Conservation (phyloP, 2,888 invertebrate species). For the Scrobipalpa costella region DNA sequence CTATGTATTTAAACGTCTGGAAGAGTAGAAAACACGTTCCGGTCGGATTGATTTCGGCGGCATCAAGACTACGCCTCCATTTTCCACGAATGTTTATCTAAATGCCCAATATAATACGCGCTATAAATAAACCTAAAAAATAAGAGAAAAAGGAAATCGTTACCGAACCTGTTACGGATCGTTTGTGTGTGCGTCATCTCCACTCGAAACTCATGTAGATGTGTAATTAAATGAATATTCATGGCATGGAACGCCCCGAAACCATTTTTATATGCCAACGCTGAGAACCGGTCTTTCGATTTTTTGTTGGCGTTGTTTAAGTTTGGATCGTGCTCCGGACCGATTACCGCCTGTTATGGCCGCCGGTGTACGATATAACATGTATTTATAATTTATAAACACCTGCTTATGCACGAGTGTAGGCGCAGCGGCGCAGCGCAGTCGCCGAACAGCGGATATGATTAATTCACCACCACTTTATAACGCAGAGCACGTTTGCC, state of each 20-base stretch:
- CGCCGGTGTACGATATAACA: conserved; percentile 57
- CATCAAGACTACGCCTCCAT: conserved; percentile 36
- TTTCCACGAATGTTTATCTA: conserved; percentile 45
- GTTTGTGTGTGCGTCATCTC: conserved; percentile 61
- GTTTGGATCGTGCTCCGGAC: conserved; percentile 55
- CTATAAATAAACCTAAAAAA: conserved; percentile 52
- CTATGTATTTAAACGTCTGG: conserved; percentile 31
- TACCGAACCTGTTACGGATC: conserved; percentile 51
- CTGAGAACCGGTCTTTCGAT: conserved; percentile 61
- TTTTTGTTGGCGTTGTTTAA: conserved; percentile 66
- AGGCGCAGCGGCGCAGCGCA: conserved; percentile 39
- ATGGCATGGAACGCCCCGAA: conserved; percentile 61
- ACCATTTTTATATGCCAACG: conserved; percentile 62
- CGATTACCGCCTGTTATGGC: conserved; percentile 64
- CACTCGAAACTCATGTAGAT: conserved; percentile 53
- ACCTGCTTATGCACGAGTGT: conserved; percentile 62
- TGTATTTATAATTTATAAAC: conserved; percentile 65
- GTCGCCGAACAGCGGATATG: conserved; percentile 53
- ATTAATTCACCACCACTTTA: conserved; percentile 62
- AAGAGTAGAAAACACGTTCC: no score
- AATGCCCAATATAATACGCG: conserved; percentile 44
- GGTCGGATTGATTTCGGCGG: conserved; percentile 35
- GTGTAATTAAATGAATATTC: conserved; percentile 71
- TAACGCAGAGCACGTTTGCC: conserved; percentile 50
- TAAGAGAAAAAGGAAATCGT: conserved; percentile 45